Evolutionary conservation across 2,113 vertebrate species (phyloP), one percentile per base, ranked within the genome.

Genomic region (Triplophysa dalaica): DNA sequence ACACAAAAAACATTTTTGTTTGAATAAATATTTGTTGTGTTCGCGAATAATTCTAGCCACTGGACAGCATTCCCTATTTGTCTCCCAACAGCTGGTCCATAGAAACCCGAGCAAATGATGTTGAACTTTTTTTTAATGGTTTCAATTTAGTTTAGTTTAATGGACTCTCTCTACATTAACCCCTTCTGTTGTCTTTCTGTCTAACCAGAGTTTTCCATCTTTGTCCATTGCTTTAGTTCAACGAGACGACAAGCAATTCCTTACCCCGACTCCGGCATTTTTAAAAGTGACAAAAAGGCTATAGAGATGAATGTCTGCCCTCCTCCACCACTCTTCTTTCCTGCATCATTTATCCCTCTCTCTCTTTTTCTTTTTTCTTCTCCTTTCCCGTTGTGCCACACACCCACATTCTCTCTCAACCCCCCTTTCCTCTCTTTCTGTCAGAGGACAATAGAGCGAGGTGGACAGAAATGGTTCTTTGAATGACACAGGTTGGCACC

Each of bases 391-490:
- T 62, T 48, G 17, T 60, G 19, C 64, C 26, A 21, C 65, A 52
- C 61, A 33, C 38, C 38, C 66, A 61, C 66, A 29, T 52, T 38
- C 43, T 16, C 78, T 63, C 68, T 11, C 48, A 24, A 45, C 48
- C 24, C 56, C 26, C 13, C 64, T 33, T 45, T 41, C 61, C 63
- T 48, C 61, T 81, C 58, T 78, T 43, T 78, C 83, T 79, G 79
- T 81, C 75, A 81, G 75, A 81, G 81, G 79, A 83, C 81, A 83
- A 81, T 79, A 79, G 82, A 84, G 69, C 72, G 78, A 81, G 85
- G 82, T 83, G 85, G 85, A 86, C 85, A 83, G 85, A 84, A 84
- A 86, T 84, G 85, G 85, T 73, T 79, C 77, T 82, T 83, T 86
- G 85, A 86, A 73, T 82, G 82, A 85, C 84, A 84, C 77, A 77